Evolutionary conservation across 2,113 vertebrate species (phyloP), one percentile per base, ranked within the genome.

Genomic region (Rynchops niger): DNA sequence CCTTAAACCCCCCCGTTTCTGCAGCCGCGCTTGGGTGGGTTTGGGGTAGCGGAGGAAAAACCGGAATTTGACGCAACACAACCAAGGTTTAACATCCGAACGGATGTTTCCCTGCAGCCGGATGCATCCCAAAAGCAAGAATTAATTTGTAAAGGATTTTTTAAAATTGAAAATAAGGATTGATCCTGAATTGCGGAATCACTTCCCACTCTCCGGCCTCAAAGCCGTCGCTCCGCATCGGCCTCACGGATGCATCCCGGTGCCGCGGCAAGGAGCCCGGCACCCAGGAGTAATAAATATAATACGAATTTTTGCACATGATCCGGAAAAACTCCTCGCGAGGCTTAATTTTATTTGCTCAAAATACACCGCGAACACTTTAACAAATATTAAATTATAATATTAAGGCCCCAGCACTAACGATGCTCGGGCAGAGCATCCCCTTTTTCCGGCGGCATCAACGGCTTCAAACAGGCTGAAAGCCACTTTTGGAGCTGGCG

Each of bases 261-360:
- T 5, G 5, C 7, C 0, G 3, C 19, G 42, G 25, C 1, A 9
- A 77, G 49, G 63, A 72, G 21, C 18, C 70, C 59, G 50, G 40
- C 36, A n/a, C 1, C 55, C 55, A 42, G 66, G 21, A 34, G 23
- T 14, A 49, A 79, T 0, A 20, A 49, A 42, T 14, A 34, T 1
- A 30, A 56, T 1, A 25, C 0, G 14, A 6, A 67, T 49, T 76
- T 70, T 56, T 65, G 32, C 20, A 4, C 8, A 6, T 59, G 56
- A 6, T 21, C 42, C 1, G 0, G 21, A 50, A 79, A 43, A 85
- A 22, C 2, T 0, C 9, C 26, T 42, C 6, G 1, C 0, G 2
- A 29, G 26, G 49, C 12, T 81, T 29, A 3, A 52, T 66, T 66
- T 77, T 43, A 47, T 70, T 82, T 47, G 20, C 66, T 76, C 34